Evolutionary conservation across 1,140 invertebrate species (phyloP).

Genomic region (Drosophila rufa): DNA sequence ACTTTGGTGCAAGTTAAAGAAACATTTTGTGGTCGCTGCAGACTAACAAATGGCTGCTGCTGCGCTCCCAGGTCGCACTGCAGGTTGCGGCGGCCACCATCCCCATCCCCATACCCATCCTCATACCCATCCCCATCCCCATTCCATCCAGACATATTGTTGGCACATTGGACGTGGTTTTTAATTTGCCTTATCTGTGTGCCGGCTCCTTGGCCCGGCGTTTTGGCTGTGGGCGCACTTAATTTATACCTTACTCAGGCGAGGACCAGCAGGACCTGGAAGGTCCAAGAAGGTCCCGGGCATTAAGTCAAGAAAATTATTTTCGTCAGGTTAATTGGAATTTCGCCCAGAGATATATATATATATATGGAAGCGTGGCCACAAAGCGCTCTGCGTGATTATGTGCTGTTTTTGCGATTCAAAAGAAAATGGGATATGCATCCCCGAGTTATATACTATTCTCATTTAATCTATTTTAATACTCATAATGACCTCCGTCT

Average conservation of each 20-base stretch:
- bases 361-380: background rate
- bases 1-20: constrained; percentile 54
- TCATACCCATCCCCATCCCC: background rate
- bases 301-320: constrained; percentile 58
- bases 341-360: constrained; percentile 32
- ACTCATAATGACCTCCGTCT: no score
- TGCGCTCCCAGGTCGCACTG: constrained; percentile 21
- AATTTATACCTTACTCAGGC: constrained; percentile 53
- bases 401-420: constrained; percentile 31
- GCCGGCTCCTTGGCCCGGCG: constrained; percentile 5
- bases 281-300: constrained; percentile 6
- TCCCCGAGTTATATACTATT: constrained; percentile 7
- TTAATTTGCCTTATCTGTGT: constrained; percentile 63
- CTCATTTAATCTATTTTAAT: background rate
- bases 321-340: constrained; percentile 66
- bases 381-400: constrained; percentile 40
- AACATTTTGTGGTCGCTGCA: constrained; percentile 48
- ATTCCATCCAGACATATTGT: constrained; percentile 50
- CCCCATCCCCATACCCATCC: background rate
- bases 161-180: constrained; percentile 62
- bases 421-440: constrained; percentile 23
- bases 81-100: constrained; percentile 19
- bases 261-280: background rate
- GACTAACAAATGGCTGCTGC: constrained; percentile 59
- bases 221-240: constrained; percentile 31